Percentiles rank a stretch among this genome's conserved stretches.
phyloP scores from a whole-genome alignment of 2,113 vertebrate species.

The Talpa occidentalis region DNA sequence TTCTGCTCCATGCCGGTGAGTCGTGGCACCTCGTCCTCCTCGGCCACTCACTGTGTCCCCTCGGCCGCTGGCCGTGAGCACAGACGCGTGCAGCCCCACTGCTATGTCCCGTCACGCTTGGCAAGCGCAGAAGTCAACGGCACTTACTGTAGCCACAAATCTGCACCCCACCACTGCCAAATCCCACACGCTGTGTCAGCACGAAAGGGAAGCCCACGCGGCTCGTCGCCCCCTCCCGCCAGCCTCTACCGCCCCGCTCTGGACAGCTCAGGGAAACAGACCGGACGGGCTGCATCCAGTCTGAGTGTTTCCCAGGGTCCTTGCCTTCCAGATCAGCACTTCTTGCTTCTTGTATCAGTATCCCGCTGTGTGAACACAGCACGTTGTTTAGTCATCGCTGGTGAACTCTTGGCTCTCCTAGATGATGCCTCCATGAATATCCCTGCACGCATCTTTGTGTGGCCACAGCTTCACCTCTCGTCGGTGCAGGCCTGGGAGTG shows the following conservation, averaged over 20 bases:
- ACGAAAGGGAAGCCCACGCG: background rate
- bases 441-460: background rate
- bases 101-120: background rate
- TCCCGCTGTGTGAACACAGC: background rate
- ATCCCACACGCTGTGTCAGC: slow-evolving; percentile 1
- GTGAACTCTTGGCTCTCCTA: background rate
- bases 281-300: no score
- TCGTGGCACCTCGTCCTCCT: no score
- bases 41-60: no score
- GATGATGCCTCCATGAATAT: background rate
- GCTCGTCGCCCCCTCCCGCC: background rate
- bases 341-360: background rate
- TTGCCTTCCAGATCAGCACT: background rate
- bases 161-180: background rate
- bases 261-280: background rate
- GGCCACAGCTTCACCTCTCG: background rate
- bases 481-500: background rate
- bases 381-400: background rate
- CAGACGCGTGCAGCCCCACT: background rate
- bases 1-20: no score
- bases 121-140: background rate
- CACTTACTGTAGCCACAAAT: background rate
- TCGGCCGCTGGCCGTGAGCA: background rate
- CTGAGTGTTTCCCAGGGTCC: no score
- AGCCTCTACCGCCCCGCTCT: background rate